Conservation (phyloP, 1,140 invertebrate species). For the Asobara japonica region DNA sequence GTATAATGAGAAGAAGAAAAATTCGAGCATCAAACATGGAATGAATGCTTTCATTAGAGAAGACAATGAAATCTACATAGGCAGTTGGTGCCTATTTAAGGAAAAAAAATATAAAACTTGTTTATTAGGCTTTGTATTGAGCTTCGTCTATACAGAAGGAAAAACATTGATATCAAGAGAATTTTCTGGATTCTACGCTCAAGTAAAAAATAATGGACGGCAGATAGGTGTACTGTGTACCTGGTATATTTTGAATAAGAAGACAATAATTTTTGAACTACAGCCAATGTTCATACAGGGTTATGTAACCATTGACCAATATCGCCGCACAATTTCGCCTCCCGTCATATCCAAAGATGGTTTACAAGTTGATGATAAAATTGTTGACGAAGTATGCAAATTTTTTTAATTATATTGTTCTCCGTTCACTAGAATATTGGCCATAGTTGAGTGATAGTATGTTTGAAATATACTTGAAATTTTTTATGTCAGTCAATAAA, state of each 20-base stretch:
- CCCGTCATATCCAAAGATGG: constrained; percentile 11
- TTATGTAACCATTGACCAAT: constrained; percentile 2
- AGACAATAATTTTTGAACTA: constrained; percentile 10
- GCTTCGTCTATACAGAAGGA: constrained; percentile 12
- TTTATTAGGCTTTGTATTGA: constrained; percentile 22
- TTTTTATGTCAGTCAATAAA: too few species aligned
- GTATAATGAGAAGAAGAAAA: constrained; percentile 6
- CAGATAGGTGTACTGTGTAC: constrained; percentile 22
- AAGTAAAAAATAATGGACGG: neutral
- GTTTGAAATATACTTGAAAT: too few species aligned
- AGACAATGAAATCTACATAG: constrained; percentile 7
- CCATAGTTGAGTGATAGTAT: neutral
- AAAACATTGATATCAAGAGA: constrained; percentile 13
- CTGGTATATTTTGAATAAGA: constrained; percentile 23
- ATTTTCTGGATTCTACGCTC: neutral
- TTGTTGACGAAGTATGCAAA: neutral
- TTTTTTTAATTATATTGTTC: constrained; percentile 7
- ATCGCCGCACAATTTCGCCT: neutral
- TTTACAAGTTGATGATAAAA: constrained; percentile 1
- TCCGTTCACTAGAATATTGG: neutral
- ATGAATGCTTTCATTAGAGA: constrained; percentile 1
- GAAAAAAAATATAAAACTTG: constrained; percentile 23
- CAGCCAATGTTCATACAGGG: constrained; percentile 16
- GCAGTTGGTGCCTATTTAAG: constrained; percentile 22
- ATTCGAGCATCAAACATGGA: neutral